Percentiles rank a stretch among this genome's conserved stretches.
Evolutionary conservation across 1,140 invertebrate species (phyloP).

Genomic region (Lasioglossum albipes): DNA sequence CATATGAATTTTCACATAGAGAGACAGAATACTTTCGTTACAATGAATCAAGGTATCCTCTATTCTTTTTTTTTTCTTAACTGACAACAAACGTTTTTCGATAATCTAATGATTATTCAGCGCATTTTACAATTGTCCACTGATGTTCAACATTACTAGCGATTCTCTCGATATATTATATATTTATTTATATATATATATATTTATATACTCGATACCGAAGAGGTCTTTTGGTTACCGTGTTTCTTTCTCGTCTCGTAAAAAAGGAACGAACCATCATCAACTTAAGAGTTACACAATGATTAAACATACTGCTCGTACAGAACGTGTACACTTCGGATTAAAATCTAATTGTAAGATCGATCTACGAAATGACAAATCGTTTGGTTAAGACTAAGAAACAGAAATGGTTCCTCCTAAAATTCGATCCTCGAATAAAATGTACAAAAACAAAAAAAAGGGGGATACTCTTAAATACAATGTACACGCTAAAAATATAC

Average conservation of each 20-base stretch:
- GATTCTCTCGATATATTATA: slow-evolving; percentile 19
- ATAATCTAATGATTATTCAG: slow-evolving; percentile 53
- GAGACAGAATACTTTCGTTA: slow-evolving; percentile 57
- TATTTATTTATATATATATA: neutral
- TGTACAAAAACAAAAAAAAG: slow-evolving; percentile 16
- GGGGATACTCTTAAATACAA: slow-evolving; percentile 20
- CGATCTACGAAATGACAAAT: slow-evolving; percentile 30
- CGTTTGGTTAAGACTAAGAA: neutral
- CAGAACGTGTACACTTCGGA: neutral
- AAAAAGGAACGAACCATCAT: slow-evolving; percentile 8
- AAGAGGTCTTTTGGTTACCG: slow-evolving; percentile 18
- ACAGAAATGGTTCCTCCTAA: slow-evolving; percentile 1
- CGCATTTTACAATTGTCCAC: slow-evolving; percentile 40
- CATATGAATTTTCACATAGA: slow-evolving; percentile 61
- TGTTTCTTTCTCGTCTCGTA: slow-evolving; percentile 11
- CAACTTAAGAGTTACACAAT: slow-evolving; percentile 18
- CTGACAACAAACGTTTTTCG: slow-evolving; percentile 47
- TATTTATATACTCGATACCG: slow-evolving; percentile 31
- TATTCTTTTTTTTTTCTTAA: slow-evolving; percentile 41
- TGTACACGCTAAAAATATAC: slow-evolving; percentile 14
- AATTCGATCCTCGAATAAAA: slow-evolving; percentile 29
- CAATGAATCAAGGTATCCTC: slow-evolving; percentile 46
- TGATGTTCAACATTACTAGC: slow-evolving; percentile 11
- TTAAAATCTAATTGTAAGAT: slow-evolving; percentile 28
- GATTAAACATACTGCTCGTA: slow-evolving; percentile 19